Percentiles rank a stretch among this genome's conserved stretches.
Evolutionary conservation across 2,797 vertebrate species (phyloP).

Genomic region (Notamacropus eugenii): DNA sequence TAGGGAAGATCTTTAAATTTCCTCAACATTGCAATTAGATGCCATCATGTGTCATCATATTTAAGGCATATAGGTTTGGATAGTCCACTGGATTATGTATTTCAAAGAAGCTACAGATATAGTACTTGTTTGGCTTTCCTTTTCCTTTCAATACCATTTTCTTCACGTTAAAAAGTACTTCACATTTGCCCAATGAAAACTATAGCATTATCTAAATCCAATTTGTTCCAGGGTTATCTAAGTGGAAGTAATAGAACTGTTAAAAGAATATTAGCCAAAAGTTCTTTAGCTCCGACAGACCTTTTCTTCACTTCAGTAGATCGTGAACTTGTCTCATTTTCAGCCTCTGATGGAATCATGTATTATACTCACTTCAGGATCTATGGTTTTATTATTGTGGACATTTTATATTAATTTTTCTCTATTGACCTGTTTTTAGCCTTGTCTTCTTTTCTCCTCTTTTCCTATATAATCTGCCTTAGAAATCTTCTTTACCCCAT

Average conservation of each 20-base stretch:
- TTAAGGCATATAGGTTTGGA: background rate
- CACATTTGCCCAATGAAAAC: background rate
- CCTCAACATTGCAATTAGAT: too few species aligned
- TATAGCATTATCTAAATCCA: background rate
- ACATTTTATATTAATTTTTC: background rate
- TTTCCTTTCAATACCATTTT: background rate
- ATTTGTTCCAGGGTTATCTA: background rate
- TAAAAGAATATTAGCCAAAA: too few species aligned
- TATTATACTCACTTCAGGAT: background rate
- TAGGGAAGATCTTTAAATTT: too few species aligned
- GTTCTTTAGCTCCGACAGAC: background rate
- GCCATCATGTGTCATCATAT: accelerated
- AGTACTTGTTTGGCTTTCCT: background rate
- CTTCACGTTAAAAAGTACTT: background rate
- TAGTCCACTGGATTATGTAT: background rate
- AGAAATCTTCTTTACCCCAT: background rate
- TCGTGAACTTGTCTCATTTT: background rate
- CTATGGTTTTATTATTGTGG: background rate
- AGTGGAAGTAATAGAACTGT: background rate
- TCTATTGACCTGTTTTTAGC: background rate
- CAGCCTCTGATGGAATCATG: background rate
- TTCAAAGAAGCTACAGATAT: accelerated
- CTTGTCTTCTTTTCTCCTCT: background rate
- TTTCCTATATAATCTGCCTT: background rate
- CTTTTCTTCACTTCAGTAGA: background rate